Conservation (phyloP, 1,140 invertebrate genomes). For the Elymnias hypermnestra region DNA sequence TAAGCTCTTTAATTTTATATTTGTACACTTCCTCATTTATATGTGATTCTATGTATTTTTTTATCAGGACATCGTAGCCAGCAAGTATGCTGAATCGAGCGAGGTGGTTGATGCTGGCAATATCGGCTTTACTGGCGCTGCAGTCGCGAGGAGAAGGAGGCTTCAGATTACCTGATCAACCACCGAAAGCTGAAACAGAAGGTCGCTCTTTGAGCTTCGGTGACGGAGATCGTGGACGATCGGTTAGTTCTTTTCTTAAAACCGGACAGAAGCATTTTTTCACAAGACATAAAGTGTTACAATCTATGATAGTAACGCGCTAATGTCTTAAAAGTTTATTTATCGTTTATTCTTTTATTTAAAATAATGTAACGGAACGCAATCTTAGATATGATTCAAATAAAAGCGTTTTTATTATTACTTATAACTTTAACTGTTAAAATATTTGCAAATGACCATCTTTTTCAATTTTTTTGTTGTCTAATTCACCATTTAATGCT, state of each 20-base stretch:
- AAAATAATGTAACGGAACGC: too few relatives aligned
- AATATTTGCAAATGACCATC: background rate
- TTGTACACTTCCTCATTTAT: too few relatives aligned
- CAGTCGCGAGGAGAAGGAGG: slow-evolving; percentile 75
- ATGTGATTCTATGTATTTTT: too few relatives aligned
- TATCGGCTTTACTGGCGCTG: slow-evolving; percentile 64
- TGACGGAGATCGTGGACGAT: slow-evolving; percentile 44
- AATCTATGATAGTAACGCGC: too few relatives aligned
- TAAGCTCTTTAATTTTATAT: too few relatives aligned
- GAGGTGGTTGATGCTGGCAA: slow-evolving; percentile 68
- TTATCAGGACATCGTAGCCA: slow-evolving; percentile 24
- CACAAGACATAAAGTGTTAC: too few relatives aligned
- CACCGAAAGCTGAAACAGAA: slow-evolving; percentile 57
- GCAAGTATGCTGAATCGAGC: slow-evolving; percentile 43
- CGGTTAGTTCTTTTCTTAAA: slow-evolving; percentile 51
- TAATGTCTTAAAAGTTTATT: too few relatives aligned
- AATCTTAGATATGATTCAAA: too few relatives aligned
- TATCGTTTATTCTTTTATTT: too few relatives aligned
- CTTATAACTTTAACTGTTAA: background rate
- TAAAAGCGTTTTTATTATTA: too few relatives aligned
- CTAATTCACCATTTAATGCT: too few relatives aligned
- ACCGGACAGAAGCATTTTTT: too few relatives aligned
- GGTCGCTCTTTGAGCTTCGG: slow-evolving; percentile 49
- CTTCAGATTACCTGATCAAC: slow-evolving; percentile 77
- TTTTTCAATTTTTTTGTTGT: background rate